phyloP scores from a whole-genome alignment of 2,888 invertebrate species.

The Neria commutata region DNA sequence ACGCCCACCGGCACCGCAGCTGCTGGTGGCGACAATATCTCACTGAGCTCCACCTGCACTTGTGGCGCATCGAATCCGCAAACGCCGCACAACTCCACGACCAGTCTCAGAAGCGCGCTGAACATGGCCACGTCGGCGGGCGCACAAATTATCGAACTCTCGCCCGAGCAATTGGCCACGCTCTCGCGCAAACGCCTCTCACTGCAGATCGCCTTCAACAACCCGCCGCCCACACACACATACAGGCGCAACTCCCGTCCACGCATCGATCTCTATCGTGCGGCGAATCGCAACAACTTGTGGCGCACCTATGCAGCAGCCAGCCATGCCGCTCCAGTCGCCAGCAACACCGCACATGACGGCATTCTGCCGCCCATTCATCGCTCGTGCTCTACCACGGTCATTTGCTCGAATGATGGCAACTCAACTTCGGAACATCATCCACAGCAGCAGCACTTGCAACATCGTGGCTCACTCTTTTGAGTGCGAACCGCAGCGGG shows the following conservation, averaged over 20 bases:
- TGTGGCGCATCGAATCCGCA: constrained; percentile 38
- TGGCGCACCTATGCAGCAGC: constrained; percentile 50
- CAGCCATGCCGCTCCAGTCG: constrained; percentile 25
- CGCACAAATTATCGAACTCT: constrained; percentile 55
- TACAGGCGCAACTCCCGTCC: constrained; percentile 47
- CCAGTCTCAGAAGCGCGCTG: too few species aligned
- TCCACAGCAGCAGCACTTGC: constrained; percentile 48
- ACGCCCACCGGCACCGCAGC: constrained; percentile 17
- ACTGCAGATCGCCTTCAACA: constrained; percentile 59
- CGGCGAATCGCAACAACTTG: constrained; percentile 51
- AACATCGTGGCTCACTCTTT: constrained; percentile 56
- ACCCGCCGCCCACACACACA: too few species aligned
- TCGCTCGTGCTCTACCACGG: constrained; percentile 50
- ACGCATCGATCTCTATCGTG: constrained; percentile 44
- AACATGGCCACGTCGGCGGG: constrained; percentile 15
- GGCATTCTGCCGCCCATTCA: constrained; percentile 47
- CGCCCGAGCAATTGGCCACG: constrained; percentile 57
- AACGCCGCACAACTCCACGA: constrained; percentile 39
- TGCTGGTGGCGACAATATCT: constrained; percentile 42
- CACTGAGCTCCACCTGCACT: constrained; percentile 49
- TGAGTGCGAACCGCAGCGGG: constrained; percentile 31
- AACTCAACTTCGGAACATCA: constrained; percentile 46
- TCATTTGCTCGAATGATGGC: constrained; percentile 46
- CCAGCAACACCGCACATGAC: constrained; percentile 11
- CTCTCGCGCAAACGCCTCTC: constrained; percentile 59